Evolutionary conservation across 2,888 invertebrate species (phyloP).

Genomic region (Lepas anatifera): DNA sequence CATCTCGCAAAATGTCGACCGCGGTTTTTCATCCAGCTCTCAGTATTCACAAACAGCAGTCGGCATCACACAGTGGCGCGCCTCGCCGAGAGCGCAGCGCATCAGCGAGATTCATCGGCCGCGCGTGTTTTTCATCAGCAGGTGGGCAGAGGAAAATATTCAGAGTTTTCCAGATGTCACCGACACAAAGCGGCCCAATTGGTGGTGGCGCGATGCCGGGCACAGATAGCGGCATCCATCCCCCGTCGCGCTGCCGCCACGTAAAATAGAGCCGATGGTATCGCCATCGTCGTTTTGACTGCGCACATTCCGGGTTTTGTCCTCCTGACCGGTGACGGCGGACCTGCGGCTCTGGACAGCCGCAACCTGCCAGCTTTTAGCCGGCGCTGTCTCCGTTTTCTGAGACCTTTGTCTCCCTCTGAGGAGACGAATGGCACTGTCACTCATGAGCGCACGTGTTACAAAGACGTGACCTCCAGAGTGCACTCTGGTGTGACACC

Average conservation of each 20-base stretch:
- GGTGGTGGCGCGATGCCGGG: not conserved
- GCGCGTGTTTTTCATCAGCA: not conserved
- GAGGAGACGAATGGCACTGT: too few relatives aligned
- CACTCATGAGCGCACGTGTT: too few relatives aligned
- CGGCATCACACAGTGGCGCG: too few relatives aligned
- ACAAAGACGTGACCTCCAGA: too few relatives aligned
- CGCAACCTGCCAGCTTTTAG: too few relatives aligned
- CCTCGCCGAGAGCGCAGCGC: too few relatives aligned
- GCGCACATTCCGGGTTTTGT: conserved; percentile 7
- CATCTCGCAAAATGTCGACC: not conserved
- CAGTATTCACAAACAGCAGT: not conserved
- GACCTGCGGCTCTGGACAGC: too few relatives aligned
- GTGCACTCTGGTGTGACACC: too few relatives aligned
- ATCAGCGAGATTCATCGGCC: not conserved
- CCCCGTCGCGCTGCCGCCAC: not conserved
- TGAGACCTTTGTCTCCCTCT: too few relatives aligned
- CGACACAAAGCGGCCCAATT: conserved; percentile 2
- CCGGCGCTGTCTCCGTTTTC: too few relatives aligned
- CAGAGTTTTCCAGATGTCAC: not conserved
- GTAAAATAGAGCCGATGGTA: conserved; percentile 1
- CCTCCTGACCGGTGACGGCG: too few relatives aligned
- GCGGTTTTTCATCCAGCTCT: not conserved
- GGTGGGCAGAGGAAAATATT: conserved; percentile 9
- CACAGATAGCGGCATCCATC: not conserved
- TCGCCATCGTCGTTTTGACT: not conserved